Evolutionary conservation across 2,888 invertebrate genomes (phyloP).

Genomic region (Invenusta paracnida): DNA sequence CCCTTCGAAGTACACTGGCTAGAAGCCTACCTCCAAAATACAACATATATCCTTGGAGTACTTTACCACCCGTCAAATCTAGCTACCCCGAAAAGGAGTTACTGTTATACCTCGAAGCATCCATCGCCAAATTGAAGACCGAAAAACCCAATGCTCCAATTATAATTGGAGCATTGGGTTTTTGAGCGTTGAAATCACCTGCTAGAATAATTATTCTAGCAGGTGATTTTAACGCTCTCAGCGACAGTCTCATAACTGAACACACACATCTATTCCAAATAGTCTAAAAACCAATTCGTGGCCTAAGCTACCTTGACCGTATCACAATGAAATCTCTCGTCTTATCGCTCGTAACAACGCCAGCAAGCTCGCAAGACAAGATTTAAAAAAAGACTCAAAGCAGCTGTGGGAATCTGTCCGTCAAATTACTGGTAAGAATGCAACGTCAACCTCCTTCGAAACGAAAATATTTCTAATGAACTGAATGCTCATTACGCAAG

Average conservation of each 20-base stretch:
- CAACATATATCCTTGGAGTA: not conserved
- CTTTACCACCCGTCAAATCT: not conserved
- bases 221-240: conserved; percentile 4
- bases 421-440: not conserved
- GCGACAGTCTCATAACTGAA: not conserved
- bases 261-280: not conserved
- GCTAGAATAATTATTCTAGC: not conserved
- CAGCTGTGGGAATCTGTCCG: not conserved
- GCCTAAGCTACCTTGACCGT: not conserved
- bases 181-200: conserved; percentile 8
- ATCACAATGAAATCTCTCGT: not conserved
- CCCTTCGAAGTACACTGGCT: not conserved
- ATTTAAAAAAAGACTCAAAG: not conserved
- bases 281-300: not conserved
- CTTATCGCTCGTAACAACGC: not conserved
- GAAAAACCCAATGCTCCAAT: not conserved
- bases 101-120: not conserved
- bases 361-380: not conserved
- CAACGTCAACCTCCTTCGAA: not conserved
- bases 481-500: not conserved
- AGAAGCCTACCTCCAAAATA: not conserved
- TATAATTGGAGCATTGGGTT: too few species aligned
- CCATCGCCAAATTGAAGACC: not conserved
- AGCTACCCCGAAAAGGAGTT: not conserved
- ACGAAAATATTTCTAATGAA: not conserved